A percentile compares a stretch with the other conserved stretches of the same genome.
Conservation (phyloP, 2,113 vertebrate genomes). For the Nipponia nippon region DNA sequence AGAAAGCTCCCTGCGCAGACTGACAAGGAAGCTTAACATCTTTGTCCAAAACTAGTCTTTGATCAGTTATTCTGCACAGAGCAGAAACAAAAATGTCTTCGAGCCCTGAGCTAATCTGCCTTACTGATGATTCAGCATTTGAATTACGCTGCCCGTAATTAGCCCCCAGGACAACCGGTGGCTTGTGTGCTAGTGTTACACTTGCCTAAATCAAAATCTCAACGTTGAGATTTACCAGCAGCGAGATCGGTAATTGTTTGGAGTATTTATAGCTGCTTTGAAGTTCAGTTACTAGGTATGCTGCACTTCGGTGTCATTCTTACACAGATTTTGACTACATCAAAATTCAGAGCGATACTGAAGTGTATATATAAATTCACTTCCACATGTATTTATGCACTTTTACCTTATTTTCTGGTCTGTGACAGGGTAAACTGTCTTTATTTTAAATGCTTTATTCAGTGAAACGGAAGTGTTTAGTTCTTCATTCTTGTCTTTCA, state of each 20-base stretch:
- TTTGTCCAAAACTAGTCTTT: not conserved
- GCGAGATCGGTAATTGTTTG: not conserved
- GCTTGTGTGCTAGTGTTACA: not conserved
- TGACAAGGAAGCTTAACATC: not conserved
- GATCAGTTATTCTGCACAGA: not conserved
- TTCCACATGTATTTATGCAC: not conserved
- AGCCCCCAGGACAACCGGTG: not conserved
- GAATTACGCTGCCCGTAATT: not conserved
- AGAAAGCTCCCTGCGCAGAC: not conserved
- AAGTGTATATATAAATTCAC: not conserved
- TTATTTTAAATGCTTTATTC: not conserved
- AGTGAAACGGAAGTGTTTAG: not conserved
- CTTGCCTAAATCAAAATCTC: not conserved
- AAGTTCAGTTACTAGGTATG: not conserved
- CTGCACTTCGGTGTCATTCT: not conserved
- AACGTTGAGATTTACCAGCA: not conserved
- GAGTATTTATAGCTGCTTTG: not conserved
- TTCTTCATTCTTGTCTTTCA: slow-evolving; percentile 69
- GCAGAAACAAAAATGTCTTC: not conserved
- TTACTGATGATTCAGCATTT: not conserved
- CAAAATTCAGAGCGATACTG: not conserved
- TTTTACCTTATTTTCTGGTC: not conserved
- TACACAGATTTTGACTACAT: not conserved
- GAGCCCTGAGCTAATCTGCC: not conserved
- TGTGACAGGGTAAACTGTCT: not conserved